Percentiles rank a stretch among this genome's conserved stretches.
Conservation (phyloP, 2,797 vertebrate species). For the Antennarius maculatus region DNA sequence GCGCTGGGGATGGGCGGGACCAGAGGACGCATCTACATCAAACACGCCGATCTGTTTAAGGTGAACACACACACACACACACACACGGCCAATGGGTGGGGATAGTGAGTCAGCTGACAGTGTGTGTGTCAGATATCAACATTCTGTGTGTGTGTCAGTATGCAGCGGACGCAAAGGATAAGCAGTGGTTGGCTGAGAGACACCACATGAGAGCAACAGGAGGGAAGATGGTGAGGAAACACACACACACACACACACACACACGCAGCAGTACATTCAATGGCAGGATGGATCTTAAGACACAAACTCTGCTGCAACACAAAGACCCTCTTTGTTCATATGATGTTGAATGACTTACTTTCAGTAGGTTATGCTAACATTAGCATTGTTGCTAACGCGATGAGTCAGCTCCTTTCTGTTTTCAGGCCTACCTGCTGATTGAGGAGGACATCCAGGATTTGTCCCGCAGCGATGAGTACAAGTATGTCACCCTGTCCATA, state of each 20-base stretch:
- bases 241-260: background rate
- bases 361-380: no score
- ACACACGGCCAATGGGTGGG: background rate
- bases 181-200: conserved; percentile 96
- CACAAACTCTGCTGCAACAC: background rate
- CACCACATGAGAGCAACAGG: conserved; percentile 98
- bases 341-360: background rate
- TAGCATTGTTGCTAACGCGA: no score
- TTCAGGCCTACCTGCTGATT: conserved; percentile 93
- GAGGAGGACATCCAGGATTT: conserved; percentile 95
- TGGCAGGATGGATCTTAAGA: no score
- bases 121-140: no score
- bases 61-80: conserved; percentile 67
- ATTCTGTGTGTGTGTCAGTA: conserved; percentile 81
- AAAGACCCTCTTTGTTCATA: background rate
- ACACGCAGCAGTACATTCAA: background rate
- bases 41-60: conserved; percentile 97
- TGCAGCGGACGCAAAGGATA: conserved; percentile 95
- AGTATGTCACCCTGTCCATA: conserved; percentile 52
- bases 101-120: background rate
- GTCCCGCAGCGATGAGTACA: conserved; percentile 91
- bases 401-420: background rate
- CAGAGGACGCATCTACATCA: conserved; percentile 97
- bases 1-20: conserved; percentile 98
- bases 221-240: conserved; percentile 91